These are phyloP conservation scores for Melanchra persicariae DNA, from an alignment of 2,888 invertebrate genomes.

Conservation along the genomic window DNA sequence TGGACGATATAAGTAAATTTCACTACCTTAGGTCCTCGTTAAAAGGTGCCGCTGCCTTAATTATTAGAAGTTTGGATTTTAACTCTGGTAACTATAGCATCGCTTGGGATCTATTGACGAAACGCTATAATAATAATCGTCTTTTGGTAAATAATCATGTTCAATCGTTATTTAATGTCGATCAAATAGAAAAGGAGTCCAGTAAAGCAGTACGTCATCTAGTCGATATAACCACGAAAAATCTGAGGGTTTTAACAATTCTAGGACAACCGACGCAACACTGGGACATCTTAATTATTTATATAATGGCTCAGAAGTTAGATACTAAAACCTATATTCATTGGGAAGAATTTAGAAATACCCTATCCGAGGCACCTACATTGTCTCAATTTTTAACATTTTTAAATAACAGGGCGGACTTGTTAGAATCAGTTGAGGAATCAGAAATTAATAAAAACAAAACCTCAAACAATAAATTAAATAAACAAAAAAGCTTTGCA, in stretches of 20 bases:
- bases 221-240: constrained; percentile 16
- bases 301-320: constrained; percentile 11
- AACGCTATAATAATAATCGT: constrained; percentile 19
- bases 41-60: constrained; percentile 13
- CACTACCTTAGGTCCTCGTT: constrained; percentile 16
- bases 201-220: constrained; percentile 8
- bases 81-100: constrained; percentile 12
- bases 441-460: constrained; percentile 7
- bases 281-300: constrained; percentile 16
- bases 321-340: not conserved
- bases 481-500: too few relatives aligned
- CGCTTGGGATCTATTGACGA: constrained; percentile 15
- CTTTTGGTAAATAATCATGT: too few relatives aligned
- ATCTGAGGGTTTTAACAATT: constrained; percentile 12
- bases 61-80: constrained; percentile 12
- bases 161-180: too few relatives aligned
- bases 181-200: constrained; percentile 8
- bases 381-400: constrained; percentile 6
- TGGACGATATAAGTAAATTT: constrained; percentile 10
- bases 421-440: constrained; percentile 17
- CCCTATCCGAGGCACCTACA: constrained; percentile 7
- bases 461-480: not conserved
- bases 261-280: constrained; percentile 14
- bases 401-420: constrained; percentile 6
- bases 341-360: constrained; percentile 10